Base-by-base conservation (phyloP, 1,140 invertebrate species). In the Chionoecetes opilio region DNA sequence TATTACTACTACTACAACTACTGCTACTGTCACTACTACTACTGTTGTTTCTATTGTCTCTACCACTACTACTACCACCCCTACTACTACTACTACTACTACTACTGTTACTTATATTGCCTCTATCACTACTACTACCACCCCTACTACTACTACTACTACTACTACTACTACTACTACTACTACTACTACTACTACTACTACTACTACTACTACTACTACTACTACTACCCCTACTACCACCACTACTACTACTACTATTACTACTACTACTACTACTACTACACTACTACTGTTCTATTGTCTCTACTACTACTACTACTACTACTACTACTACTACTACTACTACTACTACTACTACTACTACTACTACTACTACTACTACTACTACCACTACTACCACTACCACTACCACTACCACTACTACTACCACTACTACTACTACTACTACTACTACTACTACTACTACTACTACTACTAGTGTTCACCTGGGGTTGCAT, bases 401-500 rank as follows among this genome's bases (percentile, higher is more conserved):
- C n/a, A 34, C 34, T 26, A 86, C 85, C 9, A 86, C 85, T 29
- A 86, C 85, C 32, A 86, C 85, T 29, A 86, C 31, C 17, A 29
- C 0, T 29, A 86, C 6, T 37, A 11, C 84, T 37, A 86, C 84
- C 29, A 86, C 84, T 38, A 86, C 29, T 11, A 86, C 84, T 37
- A 86, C 35, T 37, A 86, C 31, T 37, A 86, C 84, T 37, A 86
- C 35, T 37, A 86, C 84, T 37, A 86, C 35, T 37, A 86, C 84
- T 37, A 86, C 84, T 37, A 86, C 84, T 37, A 86, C 84, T 37
- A 86, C 32, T 26, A 17, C 46, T n/a, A n/a, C 63, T 6, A 21
- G 21, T 26, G 2, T 87, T 90, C 34, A 95, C 94, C 86, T 93
- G 91, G 3, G 94, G 94, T 84, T 34, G 8, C 94, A 95, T 95